phyloP scores from a whole-genome alignment of 2,888 invertebrate genomes.

The Idaea straminata region DNA sequence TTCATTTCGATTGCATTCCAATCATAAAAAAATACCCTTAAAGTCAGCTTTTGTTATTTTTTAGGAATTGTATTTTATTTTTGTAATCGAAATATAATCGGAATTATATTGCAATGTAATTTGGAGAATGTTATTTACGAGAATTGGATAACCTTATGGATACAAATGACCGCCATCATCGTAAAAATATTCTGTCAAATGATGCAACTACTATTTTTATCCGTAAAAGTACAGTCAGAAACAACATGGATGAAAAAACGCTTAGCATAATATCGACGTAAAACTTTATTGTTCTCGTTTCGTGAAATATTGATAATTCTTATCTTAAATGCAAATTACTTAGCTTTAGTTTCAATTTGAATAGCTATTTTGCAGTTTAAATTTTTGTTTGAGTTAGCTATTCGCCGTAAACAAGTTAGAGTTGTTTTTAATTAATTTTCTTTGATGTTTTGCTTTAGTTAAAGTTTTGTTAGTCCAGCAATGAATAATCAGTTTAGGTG shows the following conservation, averaged over 20 bases:
- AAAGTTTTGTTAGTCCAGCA: not conserved
- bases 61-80: too few relatives aligned
- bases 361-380: not conserved
- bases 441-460: not conserved
- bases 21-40: too few relatives aligned
- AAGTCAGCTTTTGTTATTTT: too few relatives aligned
- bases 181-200: too few relatives aligned
- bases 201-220: too few relatives aligned
- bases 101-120: too few relatives aligned
- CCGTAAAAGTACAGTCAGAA: too few relatives aligned
- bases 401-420: not conserved
- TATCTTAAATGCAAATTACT: not conserved
- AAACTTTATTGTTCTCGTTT: not conserved
- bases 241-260: not conserved
- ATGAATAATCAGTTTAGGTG: not conserved
- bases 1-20: too few relatives aligned
- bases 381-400: not conserved
- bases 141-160: too few relatives aligned
- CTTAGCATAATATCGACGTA: not conserved
- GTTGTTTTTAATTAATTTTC: slow-evolving; percentile 1
- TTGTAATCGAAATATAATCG: too few relatives aligned
- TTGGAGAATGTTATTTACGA: too few relatives aligned
- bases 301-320: not conserved
- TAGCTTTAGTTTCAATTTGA: not conserved
- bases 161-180: too few relatives aligned